These are phyloP conservation scores for Diadema setosum DNA, from an alignment of 35 echinoderm and acorn worm species.

Conservation along the genomic window DNA sequence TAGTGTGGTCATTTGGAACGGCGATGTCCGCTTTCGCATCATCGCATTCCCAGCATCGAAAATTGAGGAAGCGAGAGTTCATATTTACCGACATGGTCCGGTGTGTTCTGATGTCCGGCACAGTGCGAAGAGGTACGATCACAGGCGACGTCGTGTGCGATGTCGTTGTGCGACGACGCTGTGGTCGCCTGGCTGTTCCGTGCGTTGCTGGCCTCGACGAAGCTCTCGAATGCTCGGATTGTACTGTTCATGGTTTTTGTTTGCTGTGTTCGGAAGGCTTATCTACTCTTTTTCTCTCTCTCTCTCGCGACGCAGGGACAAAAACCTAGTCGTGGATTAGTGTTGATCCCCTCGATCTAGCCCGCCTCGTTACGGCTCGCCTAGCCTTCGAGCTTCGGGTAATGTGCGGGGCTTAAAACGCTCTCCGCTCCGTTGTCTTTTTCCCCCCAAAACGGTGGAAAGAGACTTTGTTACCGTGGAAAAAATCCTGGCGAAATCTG, in stretches of 20 bases:
- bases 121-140: not conserved
- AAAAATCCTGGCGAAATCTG: conserved; percentile 14
- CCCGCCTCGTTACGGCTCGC: conserved; percentile 8
- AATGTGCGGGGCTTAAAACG: conserved; percentile 21
- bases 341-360: conserved; percentile 3
- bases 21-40: too few species aligned
- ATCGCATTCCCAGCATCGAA: too few species aligned
- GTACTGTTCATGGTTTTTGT: conserved; percentile 11
- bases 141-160: not conserved
- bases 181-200: not conserved
- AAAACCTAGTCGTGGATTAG: conserved; percentile 9
- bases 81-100: not conserved
- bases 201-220: conserved; percentile 7
- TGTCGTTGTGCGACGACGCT: conserved; percentile 11
- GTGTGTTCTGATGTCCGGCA: not conserved
- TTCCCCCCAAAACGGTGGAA: not conserved
- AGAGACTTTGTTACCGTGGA: not conserved
- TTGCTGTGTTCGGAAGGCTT: not conserved
- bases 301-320: not conserved
- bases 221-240: conserved; percentile 9
- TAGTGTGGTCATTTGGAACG: too few species aligned
- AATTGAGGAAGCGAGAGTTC: not conserved
- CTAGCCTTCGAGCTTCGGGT: conserved; percentile 26
- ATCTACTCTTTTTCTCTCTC: not conserved
- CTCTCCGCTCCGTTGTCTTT: not conserved